Conservation (phyloP, 2,113 vertebrate genomes). For the Seriola rivoliana region DNA sequence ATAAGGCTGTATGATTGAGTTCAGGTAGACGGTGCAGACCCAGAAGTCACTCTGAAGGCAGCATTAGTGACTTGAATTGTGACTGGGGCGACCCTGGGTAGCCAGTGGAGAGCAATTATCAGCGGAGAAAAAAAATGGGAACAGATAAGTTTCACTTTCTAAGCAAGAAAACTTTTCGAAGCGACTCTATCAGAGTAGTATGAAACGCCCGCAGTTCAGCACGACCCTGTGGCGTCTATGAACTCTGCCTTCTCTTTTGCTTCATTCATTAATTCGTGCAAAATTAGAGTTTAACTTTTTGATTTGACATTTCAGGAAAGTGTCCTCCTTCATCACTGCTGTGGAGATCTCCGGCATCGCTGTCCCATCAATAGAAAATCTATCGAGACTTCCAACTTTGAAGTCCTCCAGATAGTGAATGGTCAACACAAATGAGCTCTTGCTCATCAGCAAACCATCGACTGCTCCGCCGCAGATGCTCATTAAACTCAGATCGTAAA, state of each 20-base stretch:
- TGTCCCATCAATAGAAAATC: conserved; percentile 37
- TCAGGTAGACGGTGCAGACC: too few species aligned
- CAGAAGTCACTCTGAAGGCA: too few species aligned
- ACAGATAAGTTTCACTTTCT: conserved; percentile 3
- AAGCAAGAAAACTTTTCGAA: background rate
- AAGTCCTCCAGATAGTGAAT: conserved; percentile 51
- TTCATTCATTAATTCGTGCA: background rate
- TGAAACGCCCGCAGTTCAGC: background rate
- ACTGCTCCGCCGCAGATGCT: conserved; percentile 62
- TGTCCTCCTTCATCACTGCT: conserved; percentile 19
- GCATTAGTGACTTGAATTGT: too few species aligned
- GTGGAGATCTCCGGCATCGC: conserved; percentile 9
- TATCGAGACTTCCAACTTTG: conserved; percentile 43
- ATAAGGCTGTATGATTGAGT: too few species aligned
- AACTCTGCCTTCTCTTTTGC: conserved; percentile 2
- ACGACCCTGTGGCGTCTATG: conserved; percentile 4
- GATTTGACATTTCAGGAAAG: conserved; percentile 54
- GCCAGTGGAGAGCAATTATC: too few species aligned
- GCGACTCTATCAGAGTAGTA: background rate
- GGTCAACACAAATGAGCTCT: conserved; percentile 70
- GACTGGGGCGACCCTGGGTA: too few species aligned
- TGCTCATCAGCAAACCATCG: conserved; percentile 66
- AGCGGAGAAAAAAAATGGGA: too few species aligned
- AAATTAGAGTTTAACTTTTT: conserved; percentile 9
- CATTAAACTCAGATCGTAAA: conserved; percentile 68